Evolutionary conservation across 1,140 invertebrate genomes (phyloP), one percentile per base, ranked within the genome.

Genomic region (Zaprionus ornatus): DNA sequence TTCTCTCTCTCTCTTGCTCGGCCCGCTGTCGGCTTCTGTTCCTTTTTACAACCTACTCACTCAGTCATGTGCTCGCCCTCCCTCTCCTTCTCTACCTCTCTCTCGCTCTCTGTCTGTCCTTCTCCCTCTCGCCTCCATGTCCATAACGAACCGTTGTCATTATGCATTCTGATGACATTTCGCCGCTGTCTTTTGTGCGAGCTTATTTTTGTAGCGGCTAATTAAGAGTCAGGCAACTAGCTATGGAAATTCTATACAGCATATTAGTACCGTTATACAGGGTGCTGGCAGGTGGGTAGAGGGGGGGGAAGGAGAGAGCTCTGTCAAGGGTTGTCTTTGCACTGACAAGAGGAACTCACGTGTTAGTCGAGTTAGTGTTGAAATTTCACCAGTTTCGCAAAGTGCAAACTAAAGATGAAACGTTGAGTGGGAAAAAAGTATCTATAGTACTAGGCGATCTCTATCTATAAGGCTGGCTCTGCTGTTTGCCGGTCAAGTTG

Each of bases 121-220:
- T n/a, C 25, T 15, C 25, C 1, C 61, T 68, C 35, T 29, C 15
- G n/a, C 54, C 25, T 12, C 45, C 29, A 3, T 23, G 40, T 52
- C 57, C 56, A 59, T 52, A 62, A 72, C 62, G 60, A 63, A 65
- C 67, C 64, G 77, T 80, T 82, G 82, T 82, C 83, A 85, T 85
- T 85, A 85, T 85, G 82, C 82, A 85, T 85, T 85, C 82, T 86
- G 82, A 85, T 85, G 82, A 85, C 79, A 86, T 85, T 85, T 82
- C 60, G 75, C 79, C 52, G 74, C 63, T 78, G 77, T 59, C 62
- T 76, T 80, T 79, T 82, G 82, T 86, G 60, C 23, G 66, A 79
- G 77, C 76, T 81, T 69, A 74, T 81, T 85, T 74, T 81, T 71
- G 75, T 69, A 78, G 56, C 79, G 71, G 75, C 82, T 85, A 85